These are phyloP conservation scores for Andrena bicolor DNA, from an alignment of 2,888 invertebrate genomes.

Conservation along the genomic window DNA sequence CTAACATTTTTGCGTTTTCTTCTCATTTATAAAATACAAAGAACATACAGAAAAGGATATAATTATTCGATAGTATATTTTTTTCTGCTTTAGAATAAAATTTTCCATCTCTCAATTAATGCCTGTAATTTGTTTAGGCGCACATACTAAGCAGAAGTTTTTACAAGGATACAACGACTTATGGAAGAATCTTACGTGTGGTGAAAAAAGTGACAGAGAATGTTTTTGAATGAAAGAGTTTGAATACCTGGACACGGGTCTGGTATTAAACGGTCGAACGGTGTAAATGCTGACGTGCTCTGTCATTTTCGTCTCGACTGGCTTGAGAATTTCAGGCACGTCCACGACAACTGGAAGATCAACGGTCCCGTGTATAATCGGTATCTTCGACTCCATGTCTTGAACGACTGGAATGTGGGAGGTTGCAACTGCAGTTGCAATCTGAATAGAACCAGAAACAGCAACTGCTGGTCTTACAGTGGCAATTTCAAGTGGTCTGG, in stretches of 20 bases:
- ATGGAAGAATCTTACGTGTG: too few species aligned
- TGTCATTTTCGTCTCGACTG: slow-evolving; percentile 74
- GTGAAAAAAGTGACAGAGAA: not conserved
- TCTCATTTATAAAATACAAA: not conserved
- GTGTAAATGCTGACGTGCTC: slow-evolving; percentile 82
- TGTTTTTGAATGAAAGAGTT: not conserved
- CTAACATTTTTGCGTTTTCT: not conserved
- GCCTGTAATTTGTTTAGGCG: too few species aligned
- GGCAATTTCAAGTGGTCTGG: slow-evolving; percentile 76
- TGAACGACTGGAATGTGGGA: slow-evolving; percentile 83
- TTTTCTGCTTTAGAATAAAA: too few species aligned
- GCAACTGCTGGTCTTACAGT: slow-evolving; percentile 80
- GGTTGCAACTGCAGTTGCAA: slow-evolving; percentile 81
- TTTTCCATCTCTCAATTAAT: too few species aligned
- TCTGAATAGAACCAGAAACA: slow-evolving; percentile 83
- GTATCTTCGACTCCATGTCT: slow-evolving; percentile 82
- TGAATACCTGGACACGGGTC: slow-evolving; percentile 76
- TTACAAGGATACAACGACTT: too few species aligned
- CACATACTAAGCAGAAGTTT: too few species aligned
- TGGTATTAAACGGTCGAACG: slow-evolving; percentile 81
- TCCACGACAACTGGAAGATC: slow-evolving; percentile 82
- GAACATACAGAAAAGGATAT: too few species aligned
- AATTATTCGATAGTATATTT: too few species aligned
- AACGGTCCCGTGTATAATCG: slow-evolving; percentile 83
- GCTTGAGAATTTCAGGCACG: slow-evolving; percentile 79